phyloP scores from a whole-genome alignment of 2,888 invertebrate genomes.

The Cylindroiulus punctatus region DNA sequence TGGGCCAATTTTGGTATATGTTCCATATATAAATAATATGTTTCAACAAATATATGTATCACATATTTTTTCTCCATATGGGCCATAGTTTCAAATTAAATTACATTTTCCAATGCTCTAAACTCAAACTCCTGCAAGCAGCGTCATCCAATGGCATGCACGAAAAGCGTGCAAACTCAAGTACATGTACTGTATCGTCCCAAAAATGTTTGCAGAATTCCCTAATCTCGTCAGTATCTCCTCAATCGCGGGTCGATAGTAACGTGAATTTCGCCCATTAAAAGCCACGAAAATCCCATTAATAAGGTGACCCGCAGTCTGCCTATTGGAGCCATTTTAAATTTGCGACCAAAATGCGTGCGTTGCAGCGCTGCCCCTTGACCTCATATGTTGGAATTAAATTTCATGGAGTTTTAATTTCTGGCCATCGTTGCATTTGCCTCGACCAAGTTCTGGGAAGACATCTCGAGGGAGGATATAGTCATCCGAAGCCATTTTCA shows the following conservation, averaged over 20 bases:
- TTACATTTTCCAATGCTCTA: too few relatives aligned
- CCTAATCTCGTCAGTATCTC: not conserved
- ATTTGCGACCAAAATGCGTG: not conserved
- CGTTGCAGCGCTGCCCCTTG: not conserved
- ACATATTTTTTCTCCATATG: too few relatives aligned
- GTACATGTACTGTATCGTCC: too few relatives aligned
- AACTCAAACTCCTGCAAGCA: not conserved
- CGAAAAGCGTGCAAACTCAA: not conserved
- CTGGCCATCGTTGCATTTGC: not conserved
- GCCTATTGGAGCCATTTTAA: not conserved
- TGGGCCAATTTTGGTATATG: too few relatives aligned
- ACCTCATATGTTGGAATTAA: not conserved
- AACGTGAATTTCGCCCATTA: not conserved
- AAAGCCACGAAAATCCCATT: not conserved
- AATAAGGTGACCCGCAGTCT: conserved; percentile 11
- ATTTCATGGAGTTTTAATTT: conserved; percentile 18
- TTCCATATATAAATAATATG: too few relatives aligned
- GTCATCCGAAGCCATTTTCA: not conserved
- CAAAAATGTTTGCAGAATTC: not conserved
- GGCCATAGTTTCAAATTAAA: too few relatives aligned
- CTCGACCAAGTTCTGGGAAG: not conserved
- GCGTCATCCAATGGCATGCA: not conserved
- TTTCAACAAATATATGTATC: too few relatives aligned
- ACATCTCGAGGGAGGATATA: conserved; percentile 10
- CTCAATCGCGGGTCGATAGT: not conserved